These are phyloP conservation scores for Yoshiicerus persimilis DNA, from an alignment of 1,140 invertebrate genomes.

Conservation along the genomic window DNA sequence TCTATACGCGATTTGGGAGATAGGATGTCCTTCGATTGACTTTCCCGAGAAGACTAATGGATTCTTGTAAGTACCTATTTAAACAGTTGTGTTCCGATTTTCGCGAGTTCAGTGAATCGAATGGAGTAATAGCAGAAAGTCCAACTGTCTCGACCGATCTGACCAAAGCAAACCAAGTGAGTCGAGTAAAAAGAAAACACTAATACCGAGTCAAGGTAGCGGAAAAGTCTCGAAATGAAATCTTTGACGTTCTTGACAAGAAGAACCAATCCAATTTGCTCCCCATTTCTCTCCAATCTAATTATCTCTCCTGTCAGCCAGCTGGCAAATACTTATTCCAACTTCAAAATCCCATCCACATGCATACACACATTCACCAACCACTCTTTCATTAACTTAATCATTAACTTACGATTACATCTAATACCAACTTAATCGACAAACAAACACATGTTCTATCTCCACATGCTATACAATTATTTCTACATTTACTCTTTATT, in stretches of 20 bases:
- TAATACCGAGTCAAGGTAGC: neutral
- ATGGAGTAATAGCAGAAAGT: neutral
- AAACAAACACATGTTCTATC: neutral
- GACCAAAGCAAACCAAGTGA: neutral
- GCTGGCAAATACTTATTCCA: neutral
- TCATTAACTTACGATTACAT: neutral
- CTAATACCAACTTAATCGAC: neutral
- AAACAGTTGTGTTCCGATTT: neutral
- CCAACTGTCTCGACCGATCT: neutral
- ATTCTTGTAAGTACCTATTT: neutral
- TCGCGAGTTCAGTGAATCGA: neutral
- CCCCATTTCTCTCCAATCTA: neutral
- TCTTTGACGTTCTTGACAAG: neutral
- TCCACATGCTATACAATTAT: too few relatives aligned
- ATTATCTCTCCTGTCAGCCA: neutral
- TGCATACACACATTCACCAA: too few relatives aligned
- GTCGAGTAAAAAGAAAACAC: neutral
- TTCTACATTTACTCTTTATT: neutral
- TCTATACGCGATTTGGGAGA: neutral
- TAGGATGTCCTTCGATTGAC: neutral
- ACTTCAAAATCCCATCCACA: neutral
- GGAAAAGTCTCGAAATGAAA: constrained; percentile 14
- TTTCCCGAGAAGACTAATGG: neutral
- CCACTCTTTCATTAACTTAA: neutral
- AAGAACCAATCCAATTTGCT: neutral